Evolutionary conservation across 2,113 vertebrate genomes (phyloP).

Genomic region (Periophthalmodon schlosseri): DNA sequence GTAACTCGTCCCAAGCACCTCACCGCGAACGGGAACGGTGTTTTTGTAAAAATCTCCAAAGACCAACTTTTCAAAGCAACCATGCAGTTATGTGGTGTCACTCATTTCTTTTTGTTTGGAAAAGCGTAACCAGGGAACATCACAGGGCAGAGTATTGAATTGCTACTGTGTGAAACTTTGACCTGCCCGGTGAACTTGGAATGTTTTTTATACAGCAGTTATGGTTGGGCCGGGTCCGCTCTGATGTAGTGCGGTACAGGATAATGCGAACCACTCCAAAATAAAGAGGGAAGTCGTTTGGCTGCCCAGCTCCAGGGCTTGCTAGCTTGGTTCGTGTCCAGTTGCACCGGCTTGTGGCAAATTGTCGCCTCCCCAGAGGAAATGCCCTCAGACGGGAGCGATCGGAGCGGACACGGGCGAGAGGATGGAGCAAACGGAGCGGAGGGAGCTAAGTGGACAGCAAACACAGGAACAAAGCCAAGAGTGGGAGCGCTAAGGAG

Average conservation of each 20-base stretch:
- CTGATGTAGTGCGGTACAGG: constrained; percentile 44
- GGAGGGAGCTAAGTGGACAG: constrained; percentile 52
- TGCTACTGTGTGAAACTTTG: constrained; percentile 70
- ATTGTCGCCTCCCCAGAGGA: constrained; percentile 65
- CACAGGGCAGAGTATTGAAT: constrained; percentile 69
- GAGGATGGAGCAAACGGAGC: constrained; percentile 60
- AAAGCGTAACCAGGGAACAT: constrained; percentile 67
- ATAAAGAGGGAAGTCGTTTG: constrained; percentile 69
- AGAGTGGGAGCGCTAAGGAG: constrained; percentile 42
- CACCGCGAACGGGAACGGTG: constrained; percentile 41
- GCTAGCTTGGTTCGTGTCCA: constrained; percentile 68
- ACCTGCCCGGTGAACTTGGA: constrained; percentile 74
- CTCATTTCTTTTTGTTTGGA: constrained; percentile 64
- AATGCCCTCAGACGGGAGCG: constrained; percentile 45
- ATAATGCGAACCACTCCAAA: constrained; percentile 71
- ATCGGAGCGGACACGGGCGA: constrained; percentile 59
- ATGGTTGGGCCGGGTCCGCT: constrained; percentile 68
- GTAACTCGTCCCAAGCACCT: constrained; percentile 47
- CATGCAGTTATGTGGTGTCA: constrained; percentile 75
- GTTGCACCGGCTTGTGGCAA: constrained; percentile 69
- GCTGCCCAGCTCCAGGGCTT: constrained; percentile 50
- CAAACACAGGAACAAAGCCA: constrained; percentile 59
- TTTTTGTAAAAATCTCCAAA: constrained; percentile 44
- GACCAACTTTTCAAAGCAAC: constrained; percentile 60
- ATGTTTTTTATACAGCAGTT: constrained; percentile 68